These are phyloP conservation scores for Melanostoma mellinum DNA, from an alignment of 2,888 invertebrate genomes.

Conservation along the genomic window DNA sequence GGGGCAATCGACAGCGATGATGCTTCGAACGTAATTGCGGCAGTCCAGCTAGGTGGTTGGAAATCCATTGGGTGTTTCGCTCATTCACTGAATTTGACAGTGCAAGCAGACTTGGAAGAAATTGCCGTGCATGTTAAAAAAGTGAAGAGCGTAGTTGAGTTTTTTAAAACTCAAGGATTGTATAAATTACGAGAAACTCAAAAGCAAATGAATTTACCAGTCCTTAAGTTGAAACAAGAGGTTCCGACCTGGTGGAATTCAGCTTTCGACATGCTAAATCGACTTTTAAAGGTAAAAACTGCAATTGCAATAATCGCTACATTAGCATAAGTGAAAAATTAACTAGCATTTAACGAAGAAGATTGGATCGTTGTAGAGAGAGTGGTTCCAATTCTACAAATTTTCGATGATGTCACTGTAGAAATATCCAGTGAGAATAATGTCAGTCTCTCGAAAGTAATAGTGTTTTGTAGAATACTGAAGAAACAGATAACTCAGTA, in stretches of 20 bases:
- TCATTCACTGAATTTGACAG: conserved; percentile 28
- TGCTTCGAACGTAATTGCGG: conserved; percentile 42
- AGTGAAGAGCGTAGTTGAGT: conserved; percentile 47
- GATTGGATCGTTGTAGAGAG: conserved; percentile 30
- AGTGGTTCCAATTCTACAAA: conserved; percentile 32
- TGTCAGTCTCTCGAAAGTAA: conserved; percentile 40
- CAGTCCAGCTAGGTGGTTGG: conserved; percentile 43
- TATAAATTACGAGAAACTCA: conserved; percentile 41
- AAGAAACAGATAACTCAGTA: background rate
- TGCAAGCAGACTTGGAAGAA: conserved; percentile 12
- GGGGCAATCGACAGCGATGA: conserved; percentile 40
- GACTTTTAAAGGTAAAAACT: conserved; percentile 43
- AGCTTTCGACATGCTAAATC: conserved; percentile 36
- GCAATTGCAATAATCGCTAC: conserved; percentile 51
- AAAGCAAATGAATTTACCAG: conserved; percentile 44
- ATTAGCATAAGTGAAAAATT: conserved; percentile 20
- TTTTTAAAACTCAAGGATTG: conserved; percentile 22
- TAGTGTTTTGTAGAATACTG: conserved; percentile 19
- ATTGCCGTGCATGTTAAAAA: conserved; percentile 1
- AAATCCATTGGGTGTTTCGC: conserved; percentile 48
- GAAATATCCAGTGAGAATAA: conserved; percentile 44
- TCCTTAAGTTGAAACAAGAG: conserved; percentile 53
- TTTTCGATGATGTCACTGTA: conserved; percentile 36
- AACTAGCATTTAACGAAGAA: conserved; percentile 16
- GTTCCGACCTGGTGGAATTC: conserved; percentile 55